Conservation (phyloP, 2,797 vertebrate species). For the Merluccius polli region DNA sequence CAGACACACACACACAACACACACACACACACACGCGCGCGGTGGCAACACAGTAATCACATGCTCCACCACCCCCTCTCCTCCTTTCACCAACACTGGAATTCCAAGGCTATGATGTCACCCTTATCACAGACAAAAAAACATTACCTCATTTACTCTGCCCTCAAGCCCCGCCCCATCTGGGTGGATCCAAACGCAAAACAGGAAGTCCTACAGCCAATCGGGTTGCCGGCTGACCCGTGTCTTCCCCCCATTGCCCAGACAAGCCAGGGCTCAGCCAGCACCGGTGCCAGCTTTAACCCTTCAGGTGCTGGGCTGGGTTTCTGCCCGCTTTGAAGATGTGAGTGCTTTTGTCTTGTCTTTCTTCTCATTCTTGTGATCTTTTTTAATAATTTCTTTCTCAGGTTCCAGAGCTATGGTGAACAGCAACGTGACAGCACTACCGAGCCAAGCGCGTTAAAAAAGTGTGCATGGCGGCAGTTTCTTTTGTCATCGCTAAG, state of each 20-base stretch:
- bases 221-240: constrained; percentile 29
- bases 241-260: constrained; percentile 21
- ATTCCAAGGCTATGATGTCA: constrained; percentile 71
- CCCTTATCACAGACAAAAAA: constrained; percentile 30
- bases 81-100: constrained; percentile 43
- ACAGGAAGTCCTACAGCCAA: constrained; percentile 53
- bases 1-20: constrained; percentile 10
- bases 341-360: too few relatives aligned
- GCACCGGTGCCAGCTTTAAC: constrained; percentile 31
- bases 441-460: constrained; percentile 27
- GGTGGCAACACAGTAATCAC: not conserved
- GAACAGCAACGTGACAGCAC: constrained; percentile 31
- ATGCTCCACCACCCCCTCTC: constrained; percentile 9
- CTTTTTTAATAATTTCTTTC: not conserved
- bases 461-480: constrained; percentile 48
- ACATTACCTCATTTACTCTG: constrained; percentile 58
- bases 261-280: constrained; percentile 40
- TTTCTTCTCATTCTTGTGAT: not conserved
- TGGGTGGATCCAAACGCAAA: constrained; percentile 27
- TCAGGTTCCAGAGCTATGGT: constrained; percentile 10
- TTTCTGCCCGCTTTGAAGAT: constrained; percentile 3
- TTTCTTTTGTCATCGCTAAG: constrained; percentile 67
- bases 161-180: constrained; percentile 27
- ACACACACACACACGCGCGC: constrained; percentile 9
- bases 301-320: constrained; percentile 5